Evolutionary conservation across 2,888 invertebrate genomes (phyloP).

Genomic region (Drosophila atroscutellata): DNA sequence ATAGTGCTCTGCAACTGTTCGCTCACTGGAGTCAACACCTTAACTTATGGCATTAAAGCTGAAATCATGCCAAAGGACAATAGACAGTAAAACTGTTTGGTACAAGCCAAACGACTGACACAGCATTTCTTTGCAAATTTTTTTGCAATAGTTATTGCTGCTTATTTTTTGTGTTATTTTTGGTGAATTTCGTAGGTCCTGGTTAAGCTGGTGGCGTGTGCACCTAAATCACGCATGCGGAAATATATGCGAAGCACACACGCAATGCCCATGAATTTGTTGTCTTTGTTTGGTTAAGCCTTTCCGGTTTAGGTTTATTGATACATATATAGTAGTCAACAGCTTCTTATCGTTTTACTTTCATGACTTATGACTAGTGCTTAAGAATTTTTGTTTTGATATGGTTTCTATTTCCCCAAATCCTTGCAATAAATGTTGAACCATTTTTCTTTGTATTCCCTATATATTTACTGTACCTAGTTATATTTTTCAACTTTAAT

Average conservation of each 20-base stretch:
- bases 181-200: conserved; percentile 8
- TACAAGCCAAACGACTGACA: conserved; percentile 33
- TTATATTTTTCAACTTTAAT: background rate
- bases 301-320: background rate
- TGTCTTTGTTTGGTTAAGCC: background rate
- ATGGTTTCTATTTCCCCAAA: background rate
- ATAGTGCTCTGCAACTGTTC: background rate
- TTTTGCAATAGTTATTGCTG: conserved; percentile 3
- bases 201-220: conserved; percentile 35
- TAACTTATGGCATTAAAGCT: conserved; percentile 20
- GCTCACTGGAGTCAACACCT: background rate
- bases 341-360: background rate
- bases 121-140: conserved; percentile 1
- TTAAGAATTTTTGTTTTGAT: background rate
- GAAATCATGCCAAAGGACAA: conserved; percentile 41
- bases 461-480: background rate
- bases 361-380: background rate
- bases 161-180: conserved; percentile 30
- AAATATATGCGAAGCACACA: conserved; percentile 23
- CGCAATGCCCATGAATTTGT: conserved; percentile 14
- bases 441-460: background rate
- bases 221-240: conserved; percentile 47
- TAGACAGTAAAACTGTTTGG: conserved; percentile 24
- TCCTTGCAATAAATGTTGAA: background rate
- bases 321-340: background rate